Conservation (phyloP, 2,888 invertebrate species). For the Epiblema foenella region DNA sequence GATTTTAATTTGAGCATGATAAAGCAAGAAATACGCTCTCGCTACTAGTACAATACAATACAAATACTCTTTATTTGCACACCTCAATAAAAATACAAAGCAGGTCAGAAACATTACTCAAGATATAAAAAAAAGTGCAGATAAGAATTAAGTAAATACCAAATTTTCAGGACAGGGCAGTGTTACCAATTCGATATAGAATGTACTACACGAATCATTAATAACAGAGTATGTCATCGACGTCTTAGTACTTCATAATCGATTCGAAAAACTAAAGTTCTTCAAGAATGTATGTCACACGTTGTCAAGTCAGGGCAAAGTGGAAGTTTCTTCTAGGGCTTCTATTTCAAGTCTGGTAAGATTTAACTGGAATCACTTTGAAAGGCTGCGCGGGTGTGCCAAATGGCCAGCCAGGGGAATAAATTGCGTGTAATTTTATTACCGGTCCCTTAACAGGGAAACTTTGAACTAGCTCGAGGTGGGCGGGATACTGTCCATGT, state of each 20-base stretch:
- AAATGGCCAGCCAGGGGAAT: slow-evolving; percentile 66
- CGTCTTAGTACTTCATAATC: background rate
- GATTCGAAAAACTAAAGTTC: background rate
- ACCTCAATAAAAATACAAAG: too few species aligned
- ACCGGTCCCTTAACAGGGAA: slow-evolving; percentile 60
- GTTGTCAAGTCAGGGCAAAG: slow-evolving; percentile 16
- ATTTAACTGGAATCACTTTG: slow-evolving; percentile 59
- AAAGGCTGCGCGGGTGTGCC: slow-evolving; percentile 64
- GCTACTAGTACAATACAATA: slow-evolving; percentile 1
- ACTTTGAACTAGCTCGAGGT: slow-evolving; percentile 50
- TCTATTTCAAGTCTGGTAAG: slow-evolving; percentile 44
- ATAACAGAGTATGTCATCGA: too few species aligned
- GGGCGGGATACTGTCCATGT: slow-evolving; percentile 37
- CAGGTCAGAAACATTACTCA: too few species aligned
- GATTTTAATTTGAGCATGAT: slow-evolving; percentile 16
- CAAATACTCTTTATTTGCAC: too few species aligned
- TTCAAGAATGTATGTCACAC: slow-evolving; percentile 24
- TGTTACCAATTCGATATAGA: too few species aligned
- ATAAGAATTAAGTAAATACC: too few species aligned
- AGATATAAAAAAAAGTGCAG: too few species aligned
- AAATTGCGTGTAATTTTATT: slow-evolving; percentile 76
- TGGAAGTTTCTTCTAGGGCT: slow-evolving; percentile 31
- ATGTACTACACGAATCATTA: too few species aligned
- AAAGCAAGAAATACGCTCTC: slow-evolving; percentile 15
- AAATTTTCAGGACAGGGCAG: too few species aligned